A percentile compares a stretch with the other conserved stretches of the same genome.
Evolutionary conservation across 1,140 invertebrate genomes (phyloP).

Genomic region (Orchesella cincta): DNA sequence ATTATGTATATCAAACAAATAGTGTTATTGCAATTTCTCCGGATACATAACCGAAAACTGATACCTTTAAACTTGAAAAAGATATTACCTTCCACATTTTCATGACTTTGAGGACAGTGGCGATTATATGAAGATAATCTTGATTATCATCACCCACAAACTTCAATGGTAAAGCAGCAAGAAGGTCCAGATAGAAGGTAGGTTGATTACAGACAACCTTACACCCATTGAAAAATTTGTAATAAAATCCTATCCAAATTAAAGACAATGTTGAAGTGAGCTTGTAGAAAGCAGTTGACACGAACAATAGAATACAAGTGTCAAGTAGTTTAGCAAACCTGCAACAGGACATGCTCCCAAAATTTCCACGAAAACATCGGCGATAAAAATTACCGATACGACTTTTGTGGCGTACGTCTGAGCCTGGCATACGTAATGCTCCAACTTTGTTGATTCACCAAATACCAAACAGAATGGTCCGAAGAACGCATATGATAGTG

Average conservation of each 20-base stretch:
- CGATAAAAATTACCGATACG: conserved; percentile 16
- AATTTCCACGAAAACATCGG: conserved; percentile 46
- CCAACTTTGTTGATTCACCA: conserved; percentile 22
- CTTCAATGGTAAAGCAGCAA: conserved; percentile 37
- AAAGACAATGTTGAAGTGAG: background rate
- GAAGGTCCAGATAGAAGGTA: conserved; percentile 41
- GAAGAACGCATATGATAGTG: conserved; percentile 27
- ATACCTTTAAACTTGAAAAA: no score
- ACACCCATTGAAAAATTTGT: conserved; percentile 44
- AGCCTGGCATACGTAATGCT: background rate
- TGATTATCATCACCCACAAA: background rate
- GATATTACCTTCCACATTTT: conserved; percentile 44
- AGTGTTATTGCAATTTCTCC: no score
- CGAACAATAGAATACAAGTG: no score
- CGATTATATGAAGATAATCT: background rate
- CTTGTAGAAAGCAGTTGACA: background rate
- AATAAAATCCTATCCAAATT: conserved; percentile 39
- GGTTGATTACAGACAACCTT: background rate
- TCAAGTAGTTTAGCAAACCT: no score
- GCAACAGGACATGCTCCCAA: conserved; percentile 35
- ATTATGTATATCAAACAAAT: no score
- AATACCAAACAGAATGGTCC: conserved; percentile 42
- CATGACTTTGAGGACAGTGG: conserved; percentile 12
- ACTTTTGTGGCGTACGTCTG: background rate
- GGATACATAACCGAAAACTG: no score